Evolutionary conservation across 2,888 invertebrate genomes (phyloP).

Genomic region (Therioaphis trifolii): DNA sequence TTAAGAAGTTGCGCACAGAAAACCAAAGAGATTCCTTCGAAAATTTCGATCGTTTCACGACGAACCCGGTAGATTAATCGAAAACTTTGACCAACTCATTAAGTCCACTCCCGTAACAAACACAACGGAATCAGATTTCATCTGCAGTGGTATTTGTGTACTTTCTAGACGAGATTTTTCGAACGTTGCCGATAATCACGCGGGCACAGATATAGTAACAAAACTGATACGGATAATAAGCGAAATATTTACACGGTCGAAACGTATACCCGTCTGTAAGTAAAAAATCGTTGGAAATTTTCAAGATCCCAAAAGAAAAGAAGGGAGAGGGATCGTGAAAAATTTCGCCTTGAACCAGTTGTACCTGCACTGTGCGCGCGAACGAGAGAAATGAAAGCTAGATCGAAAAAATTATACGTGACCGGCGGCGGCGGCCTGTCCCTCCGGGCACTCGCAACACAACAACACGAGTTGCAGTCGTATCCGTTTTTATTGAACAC

Average conservation of each 20-base stretch:
- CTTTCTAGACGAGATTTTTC: conserved; percentile 44
- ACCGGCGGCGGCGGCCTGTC: too few species aligned
- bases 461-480: background rate
- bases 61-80: conserved; percentile 23
- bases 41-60: background rate
- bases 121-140: conserved; percentile 26
- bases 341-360: background rate
- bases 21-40: too few species aligned
- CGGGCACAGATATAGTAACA: background rate
- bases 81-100: conserved; percentile 11
- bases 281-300: background rate
- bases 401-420: too few species aligned
- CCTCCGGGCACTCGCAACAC: too few species aligned
- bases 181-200: background rate
- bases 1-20: too few species aligned
- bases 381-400: background rate
- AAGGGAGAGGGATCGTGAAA: background rate
- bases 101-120: background rate
- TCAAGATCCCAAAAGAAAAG: background rate
- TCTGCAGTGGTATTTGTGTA: background rate
- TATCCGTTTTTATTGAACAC: background rate
- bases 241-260: background rate
- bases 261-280: background rate
- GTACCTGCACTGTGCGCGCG: background rate
- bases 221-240: background rate